Evolutionary conservation across 1,140 invertebrate genomes (phyloP).

Genomic region (Coptotermes formosanus): DNA sequence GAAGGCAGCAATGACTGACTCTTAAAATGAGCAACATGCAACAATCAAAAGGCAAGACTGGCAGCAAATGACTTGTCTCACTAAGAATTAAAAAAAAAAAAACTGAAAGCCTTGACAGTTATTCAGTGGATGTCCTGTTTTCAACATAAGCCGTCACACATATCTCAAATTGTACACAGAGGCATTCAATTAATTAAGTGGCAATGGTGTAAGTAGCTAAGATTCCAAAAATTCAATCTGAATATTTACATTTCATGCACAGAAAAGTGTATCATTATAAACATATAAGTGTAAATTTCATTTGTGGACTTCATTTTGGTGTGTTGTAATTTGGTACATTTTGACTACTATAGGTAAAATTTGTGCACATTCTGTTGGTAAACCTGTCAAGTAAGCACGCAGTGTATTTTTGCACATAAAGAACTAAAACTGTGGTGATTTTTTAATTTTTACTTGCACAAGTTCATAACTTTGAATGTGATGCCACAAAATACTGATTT

Average conservation of each 20-base stretch:
- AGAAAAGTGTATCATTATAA: neutral
- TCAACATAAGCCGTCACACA: neutral
- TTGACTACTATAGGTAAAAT: constrained; percentile 8
- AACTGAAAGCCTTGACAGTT: neutral
- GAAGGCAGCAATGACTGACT: too few relatives aligned
- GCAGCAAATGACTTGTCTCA: neutral
- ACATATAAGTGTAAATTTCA: neutral
- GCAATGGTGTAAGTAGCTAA: neutral
- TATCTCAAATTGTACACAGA: neutral
- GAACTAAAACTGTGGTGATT: neutral
- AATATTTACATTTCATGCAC: neutral
- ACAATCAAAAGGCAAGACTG: neutral
- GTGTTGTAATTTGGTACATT: constrained; percentile 12
- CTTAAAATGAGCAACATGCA: too few relatives aligned
- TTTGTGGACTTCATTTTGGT: neutral
- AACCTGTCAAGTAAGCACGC: neutral
- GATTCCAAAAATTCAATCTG: neutral
- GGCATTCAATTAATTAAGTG: neutral
- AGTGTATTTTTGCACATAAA: neutral
- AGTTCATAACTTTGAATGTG: neutral
- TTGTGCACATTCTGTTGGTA: constrained; percentile 15
- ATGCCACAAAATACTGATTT: neutral
- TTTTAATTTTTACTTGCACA: neutral
- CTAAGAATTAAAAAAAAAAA: neutral
- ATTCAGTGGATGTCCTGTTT: neutral